These are phyloP conservation scores for Drosophila tani DNA, from an alignment of 1,140 invertebrate species.

Conservation along the genomic window DNA sequence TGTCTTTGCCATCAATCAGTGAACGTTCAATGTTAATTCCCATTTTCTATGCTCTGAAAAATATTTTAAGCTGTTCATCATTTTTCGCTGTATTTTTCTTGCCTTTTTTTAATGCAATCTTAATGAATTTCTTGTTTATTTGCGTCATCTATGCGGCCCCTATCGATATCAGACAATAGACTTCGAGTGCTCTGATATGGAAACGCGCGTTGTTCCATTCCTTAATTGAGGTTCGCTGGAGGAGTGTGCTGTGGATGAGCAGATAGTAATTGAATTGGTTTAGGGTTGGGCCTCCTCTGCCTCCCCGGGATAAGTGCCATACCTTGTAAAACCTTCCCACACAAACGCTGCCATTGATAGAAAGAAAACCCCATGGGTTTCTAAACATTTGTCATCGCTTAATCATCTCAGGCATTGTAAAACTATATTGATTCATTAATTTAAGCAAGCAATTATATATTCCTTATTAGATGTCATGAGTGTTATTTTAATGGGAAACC, in stretches of 20 bases:
- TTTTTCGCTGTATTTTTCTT: background rate
- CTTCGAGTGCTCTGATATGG: constrained; percentile 40
- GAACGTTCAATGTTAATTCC: constrained; percentile 44
- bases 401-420: constrained; percentile 23
- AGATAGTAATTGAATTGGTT: constrained; percentile 33
- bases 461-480: constrained; percentile 11
- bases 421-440: constrained; percentile 22
- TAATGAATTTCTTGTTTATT: constrained; percentile 56
- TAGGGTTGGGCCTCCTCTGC: constrained; percentile 17
- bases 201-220: constrained; percentile 4
- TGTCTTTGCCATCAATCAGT: constrained; percentile 55
- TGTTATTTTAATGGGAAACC: constrained; percentile 18
- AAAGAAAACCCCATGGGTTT: background rate
- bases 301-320: too few relatives aligned
- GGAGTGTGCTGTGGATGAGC: constrained; percentile 30
- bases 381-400: constrained; percentile 43
- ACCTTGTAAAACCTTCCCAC: constrained; percentile 22
- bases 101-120: constrained; percentile 41
- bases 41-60: constrained; percentile 40
- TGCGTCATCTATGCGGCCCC: constrained; percentile 47
- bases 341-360: constrained; percentile 31
- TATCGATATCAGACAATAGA: constrained; percentile 51
- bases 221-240: constrained; percentile 27
- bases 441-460: constrained; percentile 30
- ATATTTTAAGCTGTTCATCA: constrained; percentile 45